Evolutionary conservation across 2,113 vertebrate species (phyloP), one percentile per base, ranked within the genome.

Genomic region (Mobula hypostoma): DNA sequence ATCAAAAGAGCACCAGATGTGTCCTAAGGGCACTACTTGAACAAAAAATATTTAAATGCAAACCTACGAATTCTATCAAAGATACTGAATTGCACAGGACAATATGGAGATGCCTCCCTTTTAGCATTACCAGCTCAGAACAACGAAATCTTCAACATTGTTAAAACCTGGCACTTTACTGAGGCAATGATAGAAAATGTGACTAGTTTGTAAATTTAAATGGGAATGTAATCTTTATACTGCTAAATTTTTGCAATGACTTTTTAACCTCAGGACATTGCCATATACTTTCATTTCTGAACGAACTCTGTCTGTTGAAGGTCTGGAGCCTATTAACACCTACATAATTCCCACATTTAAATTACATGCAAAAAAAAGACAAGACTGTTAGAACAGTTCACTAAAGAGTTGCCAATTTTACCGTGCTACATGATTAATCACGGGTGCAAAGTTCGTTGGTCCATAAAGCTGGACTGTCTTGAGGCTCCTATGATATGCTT

Each of bases 341-440:
- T 40, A 74, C 90, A 27, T 68, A 29, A 68, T 90, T 32, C 90
- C 0, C 70, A 21, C 9, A 40, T 48, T 68, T 48, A 87, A 87
- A 87, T 27, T 9, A 24, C 48, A 58, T 61, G 83, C 82, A 74
- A 76, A 2, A 48, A 93, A 90, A 56, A 56, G 32, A 40, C 70
- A 48, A 74, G 91, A 29, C 40, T 27, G 66, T 24, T 4, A 19
- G 70, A 92, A 72, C 24, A 56, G 68, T 7, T 0, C 27, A 3
- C 21, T 27, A 56, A 93, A 74, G 70, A 40, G 36, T 7, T 93
- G 91, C 70, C 74, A 4, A 40, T 56, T 95, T 95, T 95, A 99
- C 98, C 98, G 98, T 94, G 98, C 98, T 70, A 99, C 98, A 0
- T 98, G 98, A 95, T 98, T 99, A 95, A 99, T 98, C 0, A 99